Base-by-base conservation (phyloP, 30 jellyfish, hydroid and myxozoan genomes). In the Pelagia noctiluca region DNA sequence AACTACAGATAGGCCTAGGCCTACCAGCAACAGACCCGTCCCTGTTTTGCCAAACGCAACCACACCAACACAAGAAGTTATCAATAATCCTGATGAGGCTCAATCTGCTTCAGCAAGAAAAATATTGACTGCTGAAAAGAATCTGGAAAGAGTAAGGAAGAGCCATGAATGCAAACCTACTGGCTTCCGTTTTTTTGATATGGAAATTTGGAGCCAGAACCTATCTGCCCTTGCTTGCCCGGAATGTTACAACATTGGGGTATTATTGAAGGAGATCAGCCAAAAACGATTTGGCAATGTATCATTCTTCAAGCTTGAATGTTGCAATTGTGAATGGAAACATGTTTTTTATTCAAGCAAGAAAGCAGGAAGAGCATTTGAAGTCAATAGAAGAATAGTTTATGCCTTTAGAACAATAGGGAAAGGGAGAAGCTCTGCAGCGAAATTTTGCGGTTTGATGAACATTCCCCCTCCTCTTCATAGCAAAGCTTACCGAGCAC, bases 281-380 rank as follows among this genome's bases (percentile, higher is more conserved):
- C 26, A 63, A 3, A 63, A n/a, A 49, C 26, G 31, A 30, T 24
- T 63, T 42, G 76, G 76, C 5, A 24, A 49, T 63, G 76, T 49
- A 42, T 24, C 13, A 5, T 63, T 23, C 29, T 31, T 60, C 11
- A 23, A 60, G 24, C 72, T n/a, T n/a, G n/a, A n/a, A n/a, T 60
- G 76, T 23, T 63, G 26, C 26, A 63, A 42, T 23, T 63, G 76
- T 63, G 53, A 49, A 16, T 63, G 76, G 76, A 63, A 24, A 2
- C 47, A 63, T 63, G 76, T 24, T 4, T 74, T 50, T 76, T 25
- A 53, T 61, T 30, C 78, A 2, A 48, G 88, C 79, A 76, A 50
- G 62, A 53, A 37, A 8, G 54, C 22, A 4, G 88, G 47, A 62
- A 35, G 48, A 25, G 70, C 75, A 2, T 37, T 37, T 12, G 88